Conservation (phyloP, 2,113 vertebrate species). For the Seriola rivoliana region DNA sequence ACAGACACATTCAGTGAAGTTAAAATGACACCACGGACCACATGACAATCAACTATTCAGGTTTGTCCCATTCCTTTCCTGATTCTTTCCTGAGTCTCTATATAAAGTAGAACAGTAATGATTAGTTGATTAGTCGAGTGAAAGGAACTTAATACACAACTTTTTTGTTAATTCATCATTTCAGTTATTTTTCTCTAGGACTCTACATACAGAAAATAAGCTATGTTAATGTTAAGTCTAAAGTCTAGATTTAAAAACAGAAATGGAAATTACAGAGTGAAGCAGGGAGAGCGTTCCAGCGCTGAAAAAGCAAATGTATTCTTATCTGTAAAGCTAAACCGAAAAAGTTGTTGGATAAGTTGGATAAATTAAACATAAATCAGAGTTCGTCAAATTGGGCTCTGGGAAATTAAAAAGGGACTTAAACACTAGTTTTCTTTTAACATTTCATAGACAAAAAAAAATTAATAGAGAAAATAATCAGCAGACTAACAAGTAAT, state of each 20-base stretch:
- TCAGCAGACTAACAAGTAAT: not conserved
- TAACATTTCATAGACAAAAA: not conserved
- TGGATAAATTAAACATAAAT: no score
- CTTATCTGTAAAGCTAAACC: not conserved
- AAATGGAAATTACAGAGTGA: no score
- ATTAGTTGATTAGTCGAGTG: not conserved
- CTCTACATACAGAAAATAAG: no score
- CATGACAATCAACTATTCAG: not conserved
- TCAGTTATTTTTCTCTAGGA: no score
- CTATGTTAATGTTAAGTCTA: no score
- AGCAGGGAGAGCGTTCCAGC: no score
- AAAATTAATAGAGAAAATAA: not conserved
- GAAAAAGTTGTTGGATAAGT: no score
- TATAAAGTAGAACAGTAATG: not conserved
- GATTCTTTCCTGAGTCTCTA: not conserved
- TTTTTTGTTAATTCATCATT: no score
- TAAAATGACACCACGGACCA: not conserved
- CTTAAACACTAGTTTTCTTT: not conserved
- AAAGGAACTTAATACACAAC: not conserved
- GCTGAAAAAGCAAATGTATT: not conserved
- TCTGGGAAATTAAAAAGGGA: not conserved
- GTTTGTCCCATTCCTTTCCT: not conserved
- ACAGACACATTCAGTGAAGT: not conserved
- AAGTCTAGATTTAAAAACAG: no score
- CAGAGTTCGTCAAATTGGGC: not conserved